Conservation (phyloP, 2,797 vertebrate genomes). For the Periparus ater region DNA sequence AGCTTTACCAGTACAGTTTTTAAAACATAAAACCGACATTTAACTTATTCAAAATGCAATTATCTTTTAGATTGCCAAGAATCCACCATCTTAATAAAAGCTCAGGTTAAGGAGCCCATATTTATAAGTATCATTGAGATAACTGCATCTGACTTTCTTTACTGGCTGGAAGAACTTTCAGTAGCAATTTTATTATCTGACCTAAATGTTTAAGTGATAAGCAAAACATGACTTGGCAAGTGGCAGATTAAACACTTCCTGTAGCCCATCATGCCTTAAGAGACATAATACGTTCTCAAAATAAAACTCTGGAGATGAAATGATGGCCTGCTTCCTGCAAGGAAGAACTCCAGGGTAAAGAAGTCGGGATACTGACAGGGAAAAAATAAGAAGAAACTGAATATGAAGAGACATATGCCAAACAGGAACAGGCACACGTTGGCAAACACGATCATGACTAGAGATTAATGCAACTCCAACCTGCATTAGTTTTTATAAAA, state of each 20-base stretch:
- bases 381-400: not conserved
- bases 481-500: not conserved
- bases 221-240: constrained; percentile 13
- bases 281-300: not conserved
- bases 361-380: not conserved
- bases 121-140: constrained; percentile 30
- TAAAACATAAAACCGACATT: not conserved
- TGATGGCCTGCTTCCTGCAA: not conserved
- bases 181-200: constrained; percentile 33
- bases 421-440: not conserved
- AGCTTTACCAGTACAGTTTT: not conserved
- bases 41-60: not conserved
- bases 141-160: constrained; percentile 43
- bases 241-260: constrained; percentile 25
- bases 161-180: constrained; percentile 22
- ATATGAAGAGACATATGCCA: not conserved
- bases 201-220: constrained; percentile 20
- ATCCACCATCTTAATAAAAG: not conserved
- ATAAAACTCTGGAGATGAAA: not conserved
- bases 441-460: not conserved
- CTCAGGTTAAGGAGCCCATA: not conserved
- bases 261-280: not conserved
- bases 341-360: not conserved
- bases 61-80: not conserved
- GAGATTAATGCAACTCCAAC: not conserved